These are phyloP conservation scores for Porites rus DNA, from an alignment of 92 coral and sea anemone species.

Conservation along the genomic window DNA sequence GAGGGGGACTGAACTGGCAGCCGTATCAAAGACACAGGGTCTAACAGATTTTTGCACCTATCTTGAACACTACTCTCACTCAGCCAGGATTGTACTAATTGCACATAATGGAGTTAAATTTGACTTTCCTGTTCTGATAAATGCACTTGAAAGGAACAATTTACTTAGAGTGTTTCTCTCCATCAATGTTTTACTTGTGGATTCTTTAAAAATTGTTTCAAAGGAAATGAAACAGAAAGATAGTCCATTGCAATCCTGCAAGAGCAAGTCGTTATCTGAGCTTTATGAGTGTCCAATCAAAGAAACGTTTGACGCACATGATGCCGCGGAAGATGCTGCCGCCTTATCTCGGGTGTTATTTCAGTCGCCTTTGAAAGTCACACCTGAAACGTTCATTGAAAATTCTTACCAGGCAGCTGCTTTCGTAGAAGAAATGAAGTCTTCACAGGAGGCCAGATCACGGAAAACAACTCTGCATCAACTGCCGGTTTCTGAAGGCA, in stretches of 20 bases:
- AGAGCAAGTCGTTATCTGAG: conserved; percentile 20
- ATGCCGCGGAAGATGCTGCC: conserved; percentile 34
- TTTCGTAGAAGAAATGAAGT: not conserved
- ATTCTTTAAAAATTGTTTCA: conserved; percentile 14
- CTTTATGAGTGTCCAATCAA: conserved; percentile 13
- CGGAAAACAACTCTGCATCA: conserved; percentile 24
- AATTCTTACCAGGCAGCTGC: not conserved
- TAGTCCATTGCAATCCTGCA: conserved; percentile 19
- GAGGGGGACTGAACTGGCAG: too few species aligned
- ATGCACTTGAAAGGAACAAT: not conserved
- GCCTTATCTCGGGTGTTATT: conserved; percentile 27
- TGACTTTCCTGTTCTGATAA: conserved; percentile 13
- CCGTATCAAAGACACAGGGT: too few species aligned
- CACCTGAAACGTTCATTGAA: not conserved
- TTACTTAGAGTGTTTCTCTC: conserved; percentile 7
- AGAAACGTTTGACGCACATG: conserved; percentile 37
- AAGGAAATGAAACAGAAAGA: not conserved
- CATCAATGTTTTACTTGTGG: not conserved
- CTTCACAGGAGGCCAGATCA: conserved; percentile 9
- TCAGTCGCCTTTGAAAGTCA: not conserved
- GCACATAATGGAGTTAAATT: too few species aligned
- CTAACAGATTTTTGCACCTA: too few species aligned
- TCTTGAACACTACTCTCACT: too few species aligned
- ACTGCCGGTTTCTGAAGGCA: conserved; percentile 28
- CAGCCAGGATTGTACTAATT: too few species aligned